Conservation (phyloP, 1,140 invertebrate species). For the Bombus pascuorum region DNA sequence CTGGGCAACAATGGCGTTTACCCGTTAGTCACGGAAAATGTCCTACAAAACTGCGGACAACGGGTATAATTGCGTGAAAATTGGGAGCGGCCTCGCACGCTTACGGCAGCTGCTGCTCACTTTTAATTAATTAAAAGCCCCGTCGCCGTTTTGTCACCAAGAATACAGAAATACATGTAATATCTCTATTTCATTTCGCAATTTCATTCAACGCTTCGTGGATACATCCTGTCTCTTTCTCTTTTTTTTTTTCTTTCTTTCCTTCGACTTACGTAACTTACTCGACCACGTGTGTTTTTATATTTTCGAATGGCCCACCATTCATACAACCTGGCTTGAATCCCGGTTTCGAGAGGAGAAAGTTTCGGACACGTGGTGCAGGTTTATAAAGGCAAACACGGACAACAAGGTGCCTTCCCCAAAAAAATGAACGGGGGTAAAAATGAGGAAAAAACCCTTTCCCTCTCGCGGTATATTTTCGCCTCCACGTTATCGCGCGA, state of each 20-base stretch:
- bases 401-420: not conserved
- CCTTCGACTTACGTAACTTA: not conserved
- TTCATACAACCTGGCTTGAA: not conserved
- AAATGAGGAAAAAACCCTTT: not conserved
- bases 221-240: not conserved
- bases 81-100: slow-evolving; percentile 33
- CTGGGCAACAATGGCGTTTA: slow-evolving; percentile 63
- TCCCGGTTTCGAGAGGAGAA: not conserved
- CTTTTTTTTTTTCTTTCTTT: too few relatives aligned
- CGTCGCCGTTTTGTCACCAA: slow-evolving; percentile 13
- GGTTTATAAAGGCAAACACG: not conserved
- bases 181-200: slow-evolving; percentile 8
- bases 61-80: slow-evolving; percentile 66
- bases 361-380: not conserved
- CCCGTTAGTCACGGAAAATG: slow-evolving; percentile 60
- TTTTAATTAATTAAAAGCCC: slow-evolving; percentile 61
- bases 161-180: not conserved
- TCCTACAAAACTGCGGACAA: slow-evolving; percentile 60
- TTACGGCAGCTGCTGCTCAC: slow-evolving; percentile 41
- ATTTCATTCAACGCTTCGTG: not conserved
- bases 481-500: slow-evolving; percentile 14
- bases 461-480: slow-evolving; percentile 17
- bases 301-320: not conserved
- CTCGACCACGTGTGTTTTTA: not conserved
- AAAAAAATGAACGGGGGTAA: not conserved